Percentiles rank a stretch among this genome's conserved stretches.
Evolutionary conservation across 2,888 invertebrate species (phyloP).

Genomic region (Patella ulyssiponensis): DNA sequence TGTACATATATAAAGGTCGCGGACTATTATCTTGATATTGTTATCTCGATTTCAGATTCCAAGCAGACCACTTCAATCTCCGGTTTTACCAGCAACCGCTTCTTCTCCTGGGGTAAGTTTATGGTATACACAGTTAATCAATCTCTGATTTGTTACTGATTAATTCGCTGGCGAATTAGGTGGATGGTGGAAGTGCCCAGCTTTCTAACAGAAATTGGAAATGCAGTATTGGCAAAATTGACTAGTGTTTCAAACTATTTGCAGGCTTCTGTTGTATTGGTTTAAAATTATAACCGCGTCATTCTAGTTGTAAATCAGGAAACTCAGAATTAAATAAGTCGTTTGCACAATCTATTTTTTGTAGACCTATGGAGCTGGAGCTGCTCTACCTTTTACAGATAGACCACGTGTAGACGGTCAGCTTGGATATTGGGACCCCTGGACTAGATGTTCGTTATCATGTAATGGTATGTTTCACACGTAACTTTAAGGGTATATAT

Average conservation of each 20-base stretch:
- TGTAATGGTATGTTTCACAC: neutral
- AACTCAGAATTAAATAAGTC: neutral
- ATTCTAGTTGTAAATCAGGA: neutral
- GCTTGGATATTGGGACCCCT: neutral
- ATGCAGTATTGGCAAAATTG: no score
- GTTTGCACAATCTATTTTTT: neutral
- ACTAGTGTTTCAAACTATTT: no score
- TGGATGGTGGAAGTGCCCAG: no score
- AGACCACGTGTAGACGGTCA: neutral
- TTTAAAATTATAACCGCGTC: neutral
- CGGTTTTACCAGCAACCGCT: neutral
- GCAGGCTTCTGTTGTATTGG: no score
- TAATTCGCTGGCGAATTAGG: no score
- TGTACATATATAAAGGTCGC: no score
- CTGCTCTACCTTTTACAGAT: neutral
- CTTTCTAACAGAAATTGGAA: no score
- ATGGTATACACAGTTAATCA: neutral
- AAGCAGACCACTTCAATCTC: neutral
- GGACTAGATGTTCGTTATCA: neutral
- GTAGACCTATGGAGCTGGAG: neutral
- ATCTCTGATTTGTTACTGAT: no score
- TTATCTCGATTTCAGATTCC: neutral
- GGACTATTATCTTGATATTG: no score
- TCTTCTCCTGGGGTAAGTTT: neutral
- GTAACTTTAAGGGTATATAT: no score